Base-by-base conservation (phyloP, 2,888 invertebrate species). In the Formica aserva region DNA sequence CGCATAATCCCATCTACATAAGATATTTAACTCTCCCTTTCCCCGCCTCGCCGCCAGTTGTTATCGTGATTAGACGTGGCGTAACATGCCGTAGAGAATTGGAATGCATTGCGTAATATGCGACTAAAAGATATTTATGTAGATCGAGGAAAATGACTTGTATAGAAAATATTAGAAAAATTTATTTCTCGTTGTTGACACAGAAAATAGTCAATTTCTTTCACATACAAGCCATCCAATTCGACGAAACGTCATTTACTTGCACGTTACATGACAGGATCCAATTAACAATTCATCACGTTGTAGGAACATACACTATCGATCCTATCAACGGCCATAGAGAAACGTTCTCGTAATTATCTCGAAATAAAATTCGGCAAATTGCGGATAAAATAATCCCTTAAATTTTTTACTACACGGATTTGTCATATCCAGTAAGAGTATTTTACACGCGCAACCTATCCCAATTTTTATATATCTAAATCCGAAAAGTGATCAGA, bases 1-100 rank as follows among this genome's bases (percentile, higher is more conserved):
- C 75, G 32, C 52, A 22, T 90, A 88, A 90, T 89, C 89, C 87
- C 77, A 88, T 90, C 89, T 84, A 71, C 86, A 80, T 81, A 84
- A 87, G 87, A 87, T 86, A 84, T 85, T 87, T 86, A 83, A 80
- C 76, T 32, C 76, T 32, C 22, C 41, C 32, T 22, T 22, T 13
- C 18, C 3, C 2, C 13, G 3, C 3, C 2, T 3, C n/a, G 32
- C 2, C 57, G 41, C 13, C 45, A 22, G n/a, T 38, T 76, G 82
- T 83, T 82, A 84, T 85, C 86, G 75, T 45, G 72, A 62, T 71
- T 62, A 71, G 18, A 35, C 11, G 22, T 57, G 35, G 3, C 52
- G 52, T n/a, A 9, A n/a, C 32, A 1, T 4, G 72, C 35, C 45
- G 4, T 35, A 26, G 69, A 26, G 35, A 62, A 78, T 71, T 45